Base-by-base conservation (phyloP, 2,888 invertebrate species). In the Homarus gammarus region DNA sequence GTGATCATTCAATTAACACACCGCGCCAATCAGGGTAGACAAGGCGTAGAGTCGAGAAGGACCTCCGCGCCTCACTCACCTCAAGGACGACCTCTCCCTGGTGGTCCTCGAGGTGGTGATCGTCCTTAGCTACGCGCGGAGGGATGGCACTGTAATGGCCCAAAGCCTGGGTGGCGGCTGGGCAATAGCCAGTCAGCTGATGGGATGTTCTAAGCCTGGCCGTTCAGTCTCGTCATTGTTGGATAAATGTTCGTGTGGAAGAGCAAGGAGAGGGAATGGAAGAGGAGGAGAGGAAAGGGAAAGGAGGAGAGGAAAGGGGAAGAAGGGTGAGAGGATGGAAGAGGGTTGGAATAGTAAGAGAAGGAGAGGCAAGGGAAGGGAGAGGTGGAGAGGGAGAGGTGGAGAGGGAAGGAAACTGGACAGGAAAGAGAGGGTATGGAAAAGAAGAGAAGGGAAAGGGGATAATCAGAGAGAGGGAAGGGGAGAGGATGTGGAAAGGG, bases 1-100 rank as follows among this genome's bases (percentile, higher is more conserved):
- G 56, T 56, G 56, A 56, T 56, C 56, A 56, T 56, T 56, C 56
- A 56, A 56, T 56, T 56, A 56, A 56, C 56, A 56, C 56, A 18
- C 56, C 56, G 3, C 56, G 22, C 56, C 12, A 56, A 56, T 56
- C 56, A 56, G 18, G 10, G 56, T 56, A 22, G 56, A 56, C 12
- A 12, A 18, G 22, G 22, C 0, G 3, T 3, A 56, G 56, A 22
- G 56, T 3, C 56, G 22, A 56, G 22, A 22, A 22, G 22, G 44
- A n/a, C 0, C 56, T 0, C 56, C 3, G 10, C 22, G 3, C 3
- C 22, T 56, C 22, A 56, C 3, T 22, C 22, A 56, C 22, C 56
- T 18, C 56, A 56, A 56, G 12, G 56, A 22, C 56, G 56, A 56
- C 6, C 3, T 56, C 22, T 56, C 56, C 56, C 18, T 56, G 56